Evolutionary conservation across 2,113 vertebrate genomes (phyloP).

Genomic region (Halcyon senegalensis): DNA sequence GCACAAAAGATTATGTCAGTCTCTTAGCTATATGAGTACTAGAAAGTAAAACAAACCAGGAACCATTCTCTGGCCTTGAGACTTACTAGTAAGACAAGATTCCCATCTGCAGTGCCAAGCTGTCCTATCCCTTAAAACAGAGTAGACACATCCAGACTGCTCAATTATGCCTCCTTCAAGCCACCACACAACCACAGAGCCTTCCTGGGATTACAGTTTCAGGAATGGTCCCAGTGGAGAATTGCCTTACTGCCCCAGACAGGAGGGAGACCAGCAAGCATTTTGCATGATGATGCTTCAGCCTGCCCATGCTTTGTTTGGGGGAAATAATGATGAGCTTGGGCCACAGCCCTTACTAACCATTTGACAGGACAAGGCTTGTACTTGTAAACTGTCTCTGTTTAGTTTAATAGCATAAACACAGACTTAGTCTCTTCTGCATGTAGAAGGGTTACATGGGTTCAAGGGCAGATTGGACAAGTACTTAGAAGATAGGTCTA

Average conservation of each 20-base stretch:
- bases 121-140: background rate
- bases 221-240: background rate
- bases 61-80: background rate
- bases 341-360: background rate
- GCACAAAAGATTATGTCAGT: background rate
- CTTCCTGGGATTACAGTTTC: background rate
- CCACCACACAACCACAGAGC: background rate
- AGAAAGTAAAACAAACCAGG: background rate
- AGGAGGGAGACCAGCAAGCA: background rate
- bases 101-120: background rate
- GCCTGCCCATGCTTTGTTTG: background rate
- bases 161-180: background rate
- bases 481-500: background rate
- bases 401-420: constrained; percentile 29
- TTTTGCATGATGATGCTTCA: background rate
- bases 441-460: background rate
- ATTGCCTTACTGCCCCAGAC: background rate
- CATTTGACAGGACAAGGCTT: background rate
- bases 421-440: constrained; percentile 15
- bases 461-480: background rate
- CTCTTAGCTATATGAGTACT: background rate
- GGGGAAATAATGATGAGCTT: background rate
- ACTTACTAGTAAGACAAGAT: background rate
- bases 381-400: background rate
- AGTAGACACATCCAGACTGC: background rate